Percentiles rank a stretch among this genome's conserved stretches.
phyloP scores from a whole-genome alignment of 2,113 vertebrate species.

The Hystrix brachyura region DNA sequence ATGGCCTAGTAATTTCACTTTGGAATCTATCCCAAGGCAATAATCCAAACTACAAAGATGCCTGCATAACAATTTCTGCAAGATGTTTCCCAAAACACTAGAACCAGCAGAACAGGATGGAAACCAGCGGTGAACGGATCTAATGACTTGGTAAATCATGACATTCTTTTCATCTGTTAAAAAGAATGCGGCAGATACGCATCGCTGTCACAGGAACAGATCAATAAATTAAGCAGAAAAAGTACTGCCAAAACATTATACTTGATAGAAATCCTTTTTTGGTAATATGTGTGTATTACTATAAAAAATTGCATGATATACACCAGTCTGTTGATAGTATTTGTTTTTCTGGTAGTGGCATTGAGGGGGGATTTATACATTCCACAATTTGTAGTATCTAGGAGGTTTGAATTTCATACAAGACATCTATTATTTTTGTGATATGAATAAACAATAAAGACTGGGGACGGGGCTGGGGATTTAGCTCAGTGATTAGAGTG shows the following conservation, averaged over 20 bases:
- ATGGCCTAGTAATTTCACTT: neutral
- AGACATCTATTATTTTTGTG: neutral
- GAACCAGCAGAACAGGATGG: neutral
- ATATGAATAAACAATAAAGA: conserved; percentile 1
- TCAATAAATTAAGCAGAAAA: neutral
- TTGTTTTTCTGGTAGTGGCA: neutral
- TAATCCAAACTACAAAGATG: neutral
- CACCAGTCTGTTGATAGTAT: neutral
- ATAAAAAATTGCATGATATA: neutral
- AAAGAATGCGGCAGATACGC: neutral
- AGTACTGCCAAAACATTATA: neutral
- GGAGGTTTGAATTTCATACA: conserved; percentile 8
- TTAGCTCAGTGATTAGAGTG: no score
- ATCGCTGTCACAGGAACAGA: neutral
- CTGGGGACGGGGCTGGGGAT: no score
- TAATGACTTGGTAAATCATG: neutral
- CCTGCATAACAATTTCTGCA: neutral
- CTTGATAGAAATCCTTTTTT: neutral
- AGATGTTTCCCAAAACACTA: neutral
- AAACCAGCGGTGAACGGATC: neutral
- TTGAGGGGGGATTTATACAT: neutral
- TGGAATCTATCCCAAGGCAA: neutral
- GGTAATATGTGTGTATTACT: neutral
- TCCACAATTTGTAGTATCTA: neutral
- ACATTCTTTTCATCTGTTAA: no score